Evolutionary conservation across 2,888 invertebrate species (phyloP).

Genomic region (Epistrophe eligans): DNA sequence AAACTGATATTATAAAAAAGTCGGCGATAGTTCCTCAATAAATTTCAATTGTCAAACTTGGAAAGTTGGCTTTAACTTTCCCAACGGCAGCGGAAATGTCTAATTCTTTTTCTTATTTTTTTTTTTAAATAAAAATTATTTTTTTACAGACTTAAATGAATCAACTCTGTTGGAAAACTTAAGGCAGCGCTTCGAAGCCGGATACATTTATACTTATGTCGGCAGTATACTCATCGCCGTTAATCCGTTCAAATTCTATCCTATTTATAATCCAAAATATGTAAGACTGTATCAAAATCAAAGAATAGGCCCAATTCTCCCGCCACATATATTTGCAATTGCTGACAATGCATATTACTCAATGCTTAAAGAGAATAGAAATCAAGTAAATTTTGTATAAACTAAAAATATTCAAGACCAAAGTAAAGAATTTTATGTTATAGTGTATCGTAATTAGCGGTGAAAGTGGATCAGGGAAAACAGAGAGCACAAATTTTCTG

Average conservation of each 20-base stretch:
- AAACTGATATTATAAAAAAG: too few species aligned
- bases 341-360: slow-evolving; percentile 97
- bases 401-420: not conserved
- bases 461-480: slow-evolving; percentile 98
- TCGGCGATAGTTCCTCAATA: too few species aligned
- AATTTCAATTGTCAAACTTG: too few species aligned
- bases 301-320: slow-evolving; percentile 94
- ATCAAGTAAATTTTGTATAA: slow-evolving; percentile 83
- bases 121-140: not conserved
- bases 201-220: slow-evolving; percentile 98
- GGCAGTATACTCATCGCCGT: slow-evolving; percentile 97
- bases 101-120: not conserved
- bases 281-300: slow-evolving; percentile 97
- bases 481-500: slow-evolving; percentile 97
- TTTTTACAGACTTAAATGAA: slow-evolving; percentile 91
- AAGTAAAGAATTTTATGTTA: slow-evolving; percentile 28
- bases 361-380: slow-evolving; percentile 95
- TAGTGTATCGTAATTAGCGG: slow-evolving; percentile 97
- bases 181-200: slow-evolving; percentile 93
- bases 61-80: too few species aligned
- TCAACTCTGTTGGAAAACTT: slow-evolving; percentile 96
- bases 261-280: slow-evolving; percentile 99
- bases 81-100: too few species aligned
- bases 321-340: slow-evolving; percentile 98
- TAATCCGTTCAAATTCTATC: slow-evolving; percentile 97